Percentiles rank a stretch among this genome's conserved stretches.
phyloP scores from a whole-genome alignment of 2,113 vertebrate genomes.

The Neolamprologus variostigma region DNA sequence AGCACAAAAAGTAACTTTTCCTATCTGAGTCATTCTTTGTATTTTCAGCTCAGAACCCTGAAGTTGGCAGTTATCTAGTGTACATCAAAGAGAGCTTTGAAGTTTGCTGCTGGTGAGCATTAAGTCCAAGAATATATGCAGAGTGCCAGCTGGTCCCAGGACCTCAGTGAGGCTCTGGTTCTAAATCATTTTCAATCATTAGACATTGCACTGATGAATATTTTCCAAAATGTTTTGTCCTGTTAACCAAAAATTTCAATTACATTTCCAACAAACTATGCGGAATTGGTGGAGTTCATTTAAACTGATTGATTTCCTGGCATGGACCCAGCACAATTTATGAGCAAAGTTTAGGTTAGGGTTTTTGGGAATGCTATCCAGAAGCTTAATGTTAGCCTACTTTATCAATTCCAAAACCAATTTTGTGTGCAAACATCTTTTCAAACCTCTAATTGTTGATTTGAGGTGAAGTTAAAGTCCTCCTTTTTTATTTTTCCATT shows the following conservation, averaged over 20 bases:
- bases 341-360: not conserved
- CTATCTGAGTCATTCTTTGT: not conserved
- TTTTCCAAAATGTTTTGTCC: not conserved
- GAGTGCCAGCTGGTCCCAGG: not conserved
- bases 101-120: not conserved
- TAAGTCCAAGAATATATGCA: not conserved
- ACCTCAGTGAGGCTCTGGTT: not conserved
- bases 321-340: not conserved
- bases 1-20: not conserved
- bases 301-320: not conserved
- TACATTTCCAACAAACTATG: not conserved
- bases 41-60: not conserved
- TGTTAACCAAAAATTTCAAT: accelerated
- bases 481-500: not conserved
- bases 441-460: not conserved
- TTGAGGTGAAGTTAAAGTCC: not conserved
- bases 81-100: slow-evolving; percentile 23
- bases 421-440: not conserved
- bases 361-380: not conserved
- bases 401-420: not conserved
- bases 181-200: not conserved
- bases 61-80: not conserved
- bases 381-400: accelerated
- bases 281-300: not conserved
- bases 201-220: not conserved